Conservation (phyloP, 2,797 vertebrate genomes). For the Pogonophryne albipinna region DNA sequence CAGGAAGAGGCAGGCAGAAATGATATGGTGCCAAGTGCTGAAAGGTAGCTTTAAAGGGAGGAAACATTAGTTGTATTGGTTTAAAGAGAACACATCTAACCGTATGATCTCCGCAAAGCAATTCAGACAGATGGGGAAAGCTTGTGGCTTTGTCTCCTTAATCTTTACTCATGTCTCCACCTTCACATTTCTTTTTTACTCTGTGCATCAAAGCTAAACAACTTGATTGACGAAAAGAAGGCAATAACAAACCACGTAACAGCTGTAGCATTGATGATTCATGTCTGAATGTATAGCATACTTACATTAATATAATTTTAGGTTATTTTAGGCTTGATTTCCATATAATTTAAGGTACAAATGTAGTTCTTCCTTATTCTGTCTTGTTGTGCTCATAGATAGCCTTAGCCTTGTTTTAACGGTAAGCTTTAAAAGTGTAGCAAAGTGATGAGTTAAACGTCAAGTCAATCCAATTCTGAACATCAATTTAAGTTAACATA, state of each 20-base stretch:
- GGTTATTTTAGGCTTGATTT: background rate
- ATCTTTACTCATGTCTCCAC: conserved; percentile 9
- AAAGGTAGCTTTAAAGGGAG: background rate
- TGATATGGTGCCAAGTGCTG: too few relatives aligned
- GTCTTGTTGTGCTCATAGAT: too few relatives aligned
- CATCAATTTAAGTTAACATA: too few relatives aligned
- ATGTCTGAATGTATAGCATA: background rate
- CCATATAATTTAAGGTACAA: too few relatives aligned
- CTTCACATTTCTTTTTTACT: background rate
- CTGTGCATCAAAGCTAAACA: background rate
- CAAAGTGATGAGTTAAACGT: too few relatives aligned
- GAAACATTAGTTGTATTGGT: conserved; percentile 7
- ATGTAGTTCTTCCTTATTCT: too few relatives aligned
- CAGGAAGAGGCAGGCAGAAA: conserved; percentile 23
- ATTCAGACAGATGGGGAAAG: conserved; percentile 5
- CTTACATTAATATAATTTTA: background rate
- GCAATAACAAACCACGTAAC: background rate
- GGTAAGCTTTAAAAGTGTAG: too few relatives aligned
- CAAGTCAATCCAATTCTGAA: too few relatives aligned
- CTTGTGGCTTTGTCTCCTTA: background rate
- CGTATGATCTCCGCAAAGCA: background rate
- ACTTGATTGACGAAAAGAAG: background rate
- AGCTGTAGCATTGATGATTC: background rate
- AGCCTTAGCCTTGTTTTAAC: too few relatives aligned
- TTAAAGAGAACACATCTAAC: conserved; percentile 29